Conservation (phyloP, 2,113 vertebrate genomes). For the Fregata magnificens region DNA sequence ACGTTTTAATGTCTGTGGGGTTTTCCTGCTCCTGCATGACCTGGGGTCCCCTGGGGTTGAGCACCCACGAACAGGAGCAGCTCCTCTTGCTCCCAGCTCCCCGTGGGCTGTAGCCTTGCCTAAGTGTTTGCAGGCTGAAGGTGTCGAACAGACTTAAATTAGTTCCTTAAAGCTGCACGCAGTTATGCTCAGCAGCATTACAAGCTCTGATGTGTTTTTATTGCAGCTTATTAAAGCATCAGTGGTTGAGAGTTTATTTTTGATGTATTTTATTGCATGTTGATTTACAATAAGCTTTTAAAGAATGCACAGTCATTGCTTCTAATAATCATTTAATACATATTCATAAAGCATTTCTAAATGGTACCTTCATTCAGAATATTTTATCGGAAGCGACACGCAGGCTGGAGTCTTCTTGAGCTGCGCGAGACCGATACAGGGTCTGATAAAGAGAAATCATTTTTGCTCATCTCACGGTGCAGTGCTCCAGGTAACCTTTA, state of each 20-base stretch:
- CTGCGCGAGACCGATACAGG: not conserved
- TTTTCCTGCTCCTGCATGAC: not conserved
- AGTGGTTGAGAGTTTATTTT: constrained; percentile 5
- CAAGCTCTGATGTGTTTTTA: not conserved
- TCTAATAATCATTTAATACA: constrained; percentile 20
- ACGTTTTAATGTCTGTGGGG: rapidly evolving
- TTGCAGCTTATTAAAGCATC: not conserved
- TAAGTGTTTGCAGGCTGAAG: not conserved
- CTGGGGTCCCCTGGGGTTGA: not conserved
- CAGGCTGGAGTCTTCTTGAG: not conserved
- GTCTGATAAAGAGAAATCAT: not conserved
- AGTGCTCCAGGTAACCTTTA: not conserved
- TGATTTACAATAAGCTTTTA: constrained; percentile 24
- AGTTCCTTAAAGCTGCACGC: not conserved
- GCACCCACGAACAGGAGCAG: not conserved
- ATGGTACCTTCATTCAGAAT: not conserved
- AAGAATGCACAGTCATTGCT: not conserved
- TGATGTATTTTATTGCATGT: not conserved
- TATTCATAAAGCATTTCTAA: not conserved
- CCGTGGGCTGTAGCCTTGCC: not conserved
- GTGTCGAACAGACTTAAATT: not conserved
- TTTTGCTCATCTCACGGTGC: not conserved
- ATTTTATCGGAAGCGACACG: not conserved
- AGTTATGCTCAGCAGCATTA: not conserved
- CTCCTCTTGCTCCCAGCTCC: not conserved